Conservation (phyloP, 2,113 vertebrate species). For the Okapia johnstoni region DNA sequence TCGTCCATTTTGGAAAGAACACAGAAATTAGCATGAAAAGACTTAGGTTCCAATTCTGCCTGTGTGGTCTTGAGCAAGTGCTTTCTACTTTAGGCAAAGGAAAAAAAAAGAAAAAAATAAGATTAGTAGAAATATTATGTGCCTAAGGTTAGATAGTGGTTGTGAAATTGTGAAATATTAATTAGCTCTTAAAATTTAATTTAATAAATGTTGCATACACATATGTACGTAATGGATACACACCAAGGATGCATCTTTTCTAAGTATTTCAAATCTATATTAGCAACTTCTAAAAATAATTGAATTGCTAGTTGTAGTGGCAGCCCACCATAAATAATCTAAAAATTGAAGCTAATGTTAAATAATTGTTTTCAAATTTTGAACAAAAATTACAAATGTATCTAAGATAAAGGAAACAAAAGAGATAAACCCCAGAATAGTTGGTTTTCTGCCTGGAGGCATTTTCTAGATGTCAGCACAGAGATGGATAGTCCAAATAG, state of each 20-base stretch:
- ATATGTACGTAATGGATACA: background rate
- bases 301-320: background rate
- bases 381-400: background rate
- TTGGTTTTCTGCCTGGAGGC: background rate
- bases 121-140: background rate
- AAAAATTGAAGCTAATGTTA: background rate
- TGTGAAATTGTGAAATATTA: background rate
- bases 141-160: background rate
- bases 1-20: background rate
- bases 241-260: background rate
- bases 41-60: background rate
- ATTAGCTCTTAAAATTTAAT: background rate
- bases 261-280: background rate
- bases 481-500: background rate
- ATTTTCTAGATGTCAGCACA: background rate
- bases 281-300: background rate
- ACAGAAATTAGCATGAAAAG: background rate
- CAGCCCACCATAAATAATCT: background rate
- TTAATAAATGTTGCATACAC: background rate
- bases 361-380: background rate
- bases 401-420: background rate
- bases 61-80: slow-evolving; percentile 6
- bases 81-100: background rate
- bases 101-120: background rate
- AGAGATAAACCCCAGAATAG: background rate